Base-by-base conservation (phyloP, 2,888 invertebrate genomes). In the Taenaris catops region DNA sequence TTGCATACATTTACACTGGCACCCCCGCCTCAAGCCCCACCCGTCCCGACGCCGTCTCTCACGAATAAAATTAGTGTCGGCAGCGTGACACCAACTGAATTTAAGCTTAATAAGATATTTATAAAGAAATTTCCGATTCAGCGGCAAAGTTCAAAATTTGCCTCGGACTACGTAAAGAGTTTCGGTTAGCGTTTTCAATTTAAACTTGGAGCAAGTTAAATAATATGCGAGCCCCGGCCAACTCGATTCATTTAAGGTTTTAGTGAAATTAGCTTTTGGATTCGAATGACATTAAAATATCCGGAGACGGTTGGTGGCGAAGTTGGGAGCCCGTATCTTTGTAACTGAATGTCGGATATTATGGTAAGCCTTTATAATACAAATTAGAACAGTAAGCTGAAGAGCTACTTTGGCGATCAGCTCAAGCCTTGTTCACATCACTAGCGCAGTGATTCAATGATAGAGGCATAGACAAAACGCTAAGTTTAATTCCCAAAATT, bases 41-140 rank as follows among this genome's bases (percentile, higher is more conserved):
- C 55, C 57, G 47, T 53, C 57, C 71, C 64, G 63, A 62, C 66
- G 68, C 69, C 80, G 81, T 80, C 83, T 76, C 68, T 83, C 72
- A 72, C 72, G 74, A 79, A 84, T 80, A 74, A 84, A 79, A 84
- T 86, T 86, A 84, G 81, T 81, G 84, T 86, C 84, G 74, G 84
- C 84, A 78, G 71, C 78, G 79, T 81, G 84, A 84, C 84, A 84
- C 80, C 83, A 76, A 86, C 81, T 74, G 79, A 84, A 79, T 84
- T 84, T 83, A 76, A 83, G 74, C 84, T 59, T 83, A 80, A 83
- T 86, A 84, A 83, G 76, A 81, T 84, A 86, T 86, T 86, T 86
- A 86, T 86, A 83, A 83, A 83, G 86, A 83, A 76, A 80, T 84
- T 81, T 83, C 80, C 80, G 69, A 86, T 86, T 86, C 84, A 81